Base-by-base conservation (phyloP, 1,140 invertebrate genomes). In the Saccostrea cuccullata region DNA sequence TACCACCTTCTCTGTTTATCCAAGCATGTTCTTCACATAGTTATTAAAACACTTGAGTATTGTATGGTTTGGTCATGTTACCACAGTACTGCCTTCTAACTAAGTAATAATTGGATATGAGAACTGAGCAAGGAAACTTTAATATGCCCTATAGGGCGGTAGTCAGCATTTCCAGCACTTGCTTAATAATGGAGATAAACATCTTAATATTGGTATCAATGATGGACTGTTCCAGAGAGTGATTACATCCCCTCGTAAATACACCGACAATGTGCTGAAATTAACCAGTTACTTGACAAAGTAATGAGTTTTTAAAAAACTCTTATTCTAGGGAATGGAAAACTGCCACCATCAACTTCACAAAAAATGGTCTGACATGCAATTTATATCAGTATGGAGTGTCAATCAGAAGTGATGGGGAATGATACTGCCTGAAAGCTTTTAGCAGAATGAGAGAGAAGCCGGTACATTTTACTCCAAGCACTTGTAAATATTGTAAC, bases 391-490 rank as follows among this genome's bases (percentile, higher is more conserved):
- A 77, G 70, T 77, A 77, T 77, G 26, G 30, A 1, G 70, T 77
- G 70, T 77, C 70, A 77, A 77, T 77, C 70, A 77, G 30, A 26
- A 36, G 70, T 30, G 70, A 77, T 77, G 26, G 70, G 30, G n/a
- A 36, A 77, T 30, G 70, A 77, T 77, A 77, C 30, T 40, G 70
- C 70, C 70, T 30, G 70, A 77, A 77, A 77, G 70, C 70, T 77
- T 77, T 77, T 77, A 77, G 70, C 70, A 77, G 70, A 77, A 77
- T 77, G 70, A 77, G 70, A 77, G 70, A 77, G 70, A 77, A 77
- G 70, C 15, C 70, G 26, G 70, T 77, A 77, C 70, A 77, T 77
- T 77, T 77, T 77, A 77, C 70, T 77, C 70, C 11, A 26, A 77
- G 23, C 70, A 36, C 70, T 77, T 77, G 70, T 77, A 36, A 77